phyloP scores from a whole-genome alignment of 2,113 vertebrate genomes.

The Phrynocephalus versicolor region DNA sequence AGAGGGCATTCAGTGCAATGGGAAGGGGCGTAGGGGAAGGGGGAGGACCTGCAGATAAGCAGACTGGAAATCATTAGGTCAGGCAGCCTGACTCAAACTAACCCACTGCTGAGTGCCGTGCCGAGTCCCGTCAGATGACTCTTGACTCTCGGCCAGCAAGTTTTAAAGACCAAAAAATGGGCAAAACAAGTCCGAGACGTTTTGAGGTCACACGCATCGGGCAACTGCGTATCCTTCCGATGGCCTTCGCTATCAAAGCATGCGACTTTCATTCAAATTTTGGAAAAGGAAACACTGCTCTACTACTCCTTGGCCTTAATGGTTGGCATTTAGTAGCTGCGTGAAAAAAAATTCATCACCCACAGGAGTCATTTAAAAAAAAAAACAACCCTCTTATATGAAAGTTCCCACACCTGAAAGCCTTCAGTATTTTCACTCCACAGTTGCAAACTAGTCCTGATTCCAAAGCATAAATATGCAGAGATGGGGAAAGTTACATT shows the following conservation, averaged over 20 bases:
- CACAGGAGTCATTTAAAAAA: no score
- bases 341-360: no score
- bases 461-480: no score
- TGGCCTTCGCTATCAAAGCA: no score
- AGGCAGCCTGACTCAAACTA: not conserved
- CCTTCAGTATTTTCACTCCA: not conserved
- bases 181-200: not conserved
- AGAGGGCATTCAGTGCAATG: constrained; percentile 70
- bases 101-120: not conserved
- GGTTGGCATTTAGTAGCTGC: no score
- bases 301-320: not conserved
- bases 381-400: not conserved
- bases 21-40: constrained; percentile 52
- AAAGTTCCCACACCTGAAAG: not conserved
- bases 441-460: not conserved
- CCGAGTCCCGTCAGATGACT: not conserved
- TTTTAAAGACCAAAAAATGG: not conserved
- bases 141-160: no score
- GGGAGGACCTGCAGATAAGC: constrained; percentile 76
- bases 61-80: constrained; percentile 75
- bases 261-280: not conserved
- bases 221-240: no score
- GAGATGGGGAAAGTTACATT: no score
- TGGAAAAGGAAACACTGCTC: not conserved
- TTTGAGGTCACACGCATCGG: no score